These are phyloP conservation scores for Lithophane ornitopus DNA, from an alignment of 2,888 invertebrate species.

Conservation along the genomic window DNA sequence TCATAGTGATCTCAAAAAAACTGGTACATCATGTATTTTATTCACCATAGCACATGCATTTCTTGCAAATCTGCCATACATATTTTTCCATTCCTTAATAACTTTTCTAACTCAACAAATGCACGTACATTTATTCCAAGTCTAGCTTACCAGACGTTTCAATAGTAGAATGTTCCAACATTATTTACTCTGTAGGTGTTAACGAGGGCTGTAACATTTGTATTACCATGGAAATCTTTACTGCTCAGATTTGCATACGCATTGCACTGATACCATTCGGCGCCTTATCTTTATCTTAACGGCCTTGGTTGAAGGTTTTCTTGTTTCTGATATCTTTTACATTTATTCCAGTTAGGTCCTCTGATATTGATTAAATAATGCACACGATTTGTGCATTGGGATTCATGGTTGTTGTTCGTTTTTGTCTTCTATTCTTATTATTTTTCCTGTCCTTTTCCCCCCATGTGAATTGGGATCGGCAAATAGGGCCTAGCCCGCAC, in stretches of 20 bases:
- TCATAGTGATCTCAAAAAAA: background rate
- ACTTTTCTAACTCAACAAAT: background rate
- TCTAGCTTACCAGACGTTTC: conserved; percentile 21
- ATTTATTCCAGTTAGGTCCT: conserved; percentile 32
- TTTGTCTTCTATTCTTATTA: no score
- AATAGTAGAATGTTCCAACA: conserved; percentile 30
- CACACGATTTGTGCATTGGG: conserved; percentile 1
- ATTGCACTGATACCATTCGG: conserved; percentile 49
- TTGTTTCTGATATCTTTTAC: conserved; percentile 43
- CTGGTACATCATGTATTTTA: background rate
- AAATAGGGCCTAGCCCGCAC: no score
- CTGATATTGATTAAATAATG: conserved; percentile 21
- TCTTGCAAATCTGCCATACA: background rate
- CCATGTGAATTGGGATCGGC: no score
- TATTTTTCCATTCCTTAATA: background rate
- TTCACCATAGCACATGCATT: background rate
- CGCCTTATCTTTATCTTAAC: conserved; percentile 50
- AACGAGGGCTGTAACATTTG: conserved; percentile 45
- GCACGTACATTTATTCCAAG: conserved; percentile 14
- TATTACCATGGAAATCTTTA: conserved; percentile 51
- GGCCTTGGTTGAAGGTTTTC: conserved; percentile 36
- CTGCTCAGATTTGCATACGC: conserved; percentile 49
- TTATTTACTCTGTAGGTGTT: conserved; percentile 46
- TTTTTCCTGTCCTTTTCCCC: no score
- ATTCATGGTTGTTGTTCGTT: no score